Evolutionary conservation across 2,113 vertebrate species (phyloP), one percentile per base, ranked within the genome.

Genomic region (Cyanoderma ruficeps): DNA sequence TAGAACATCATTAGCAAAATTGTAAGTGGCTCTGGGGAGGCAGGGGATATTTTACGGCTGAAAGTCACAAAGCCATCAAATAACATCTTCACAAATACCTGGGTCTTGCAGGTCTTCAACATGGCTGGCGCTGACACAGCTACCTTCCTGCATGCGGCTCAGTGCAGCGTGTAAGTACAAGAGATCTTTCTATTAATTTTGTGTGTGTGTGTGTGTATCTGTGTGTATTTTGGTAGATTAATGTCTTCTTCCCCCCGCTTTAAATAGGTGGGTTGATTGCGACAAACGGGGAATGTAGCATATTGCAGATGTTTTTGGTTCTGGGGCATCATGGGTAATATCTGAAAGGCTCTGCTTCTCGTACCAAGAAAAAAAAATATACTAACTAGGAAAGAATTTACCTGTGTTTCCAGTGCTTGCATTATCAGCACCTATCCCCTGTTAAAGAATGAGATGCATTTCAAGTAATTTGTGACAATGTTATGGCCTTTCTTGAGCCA

Each of bases 21-120:
- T 3, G 0, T 16, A 35, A 42, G 20, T 53, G 15, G 41, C 69
- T 44, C 8, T 46, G 60, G 85, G 80, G 47, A 67, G 56, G 59
- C 0, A 4, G 64, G 46, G 31, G 13, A 12, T 78, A 10, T 46
- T 90, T 82, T 61, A 9, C 2, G 5, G 4, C 6, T 65, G 25
- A 35, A 68, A 78, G 49, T 68, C 31, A 11, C 47, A 39, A 78
- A 86, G 53, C 42, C 33, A 57, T 68, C 82, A 61, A 87, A 46
- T 96, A 94, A 95, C 57, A 6, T 65, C 59, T 89, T 72, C 44
- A 19, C 77, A 70, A 97, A 95, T 88, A 55, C 76, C 64, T 87
- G 93, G 82, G 28, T 96, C 88, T 95, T 96, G 90, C 95, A 96
- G 95, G 91, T 96, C 92, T 86, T 69, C 84, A 55, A 27, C 74